Conservation (phyloP, 2,797 vertebrate species). For the Ptychobarbus kaznakovi region DNA sequence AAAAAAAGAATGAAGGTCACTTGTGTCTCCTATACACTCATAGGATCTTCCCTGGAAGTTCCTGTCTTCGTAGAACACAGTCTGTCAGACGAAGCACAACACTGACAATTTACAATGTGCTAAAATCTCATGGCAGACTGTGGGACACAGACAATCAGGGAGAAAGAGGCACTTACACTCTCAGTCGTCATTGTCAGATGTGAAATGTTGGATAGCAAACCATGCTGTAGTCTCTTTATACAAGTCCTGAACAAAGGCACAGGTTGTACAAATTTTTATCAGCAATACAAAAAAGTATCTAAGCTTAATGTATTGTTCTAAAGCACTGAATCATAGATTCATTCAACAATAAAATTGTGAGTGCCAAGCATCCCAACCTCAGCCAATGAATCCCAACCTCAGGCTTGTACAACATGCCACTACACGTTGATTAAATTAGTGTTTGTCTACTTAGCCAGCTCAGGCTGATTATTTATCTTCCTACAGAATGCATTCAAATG, state of each 20-base stretch:
- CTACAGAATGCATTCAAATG: neutral
- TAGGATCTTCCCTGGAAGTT: constrained; percentile 68
- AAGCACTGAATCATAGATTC: constrained; percentile 50
- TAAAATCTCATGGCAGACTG: neutral
- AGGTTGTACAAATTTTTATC: constrained; percentile 42
- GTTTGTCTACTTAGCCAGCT: neutral
- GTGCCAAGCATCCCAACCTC: constrained; percentile 29
- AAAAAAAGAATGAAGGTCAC: constrained; percentile 66
- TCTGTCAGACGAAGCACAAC: constrained; percentile 60
- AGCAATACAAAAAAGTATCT: constrained; percentile 49
- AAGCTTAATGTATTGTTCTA: constrained; percentile 52
- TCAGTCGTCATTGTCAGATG: constrained; percentile 38
- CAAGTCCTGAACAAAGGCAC: constrained; percentile 37
- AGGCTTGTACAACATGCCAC: constrained; percentile 20
- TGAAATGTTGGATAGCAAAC: constrained; percentile 36
- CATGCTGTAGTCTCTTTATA: constrained; percentile 46
- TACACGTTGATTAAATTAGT: neutral
- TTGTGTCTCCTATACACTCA: constrained; percentile 67
- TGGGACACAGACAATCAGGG: neutral
- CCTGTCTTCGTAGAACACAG: constrained; percentile 71
- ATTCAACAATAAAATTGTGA: constrained; percentile 50
- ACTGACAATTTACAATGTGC: constrained; percentile 8
- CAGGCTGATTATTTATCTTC: neutral
- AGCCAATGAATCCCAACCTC: constrained; percentile 12
- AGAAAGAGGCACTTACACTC: constrained; percentile 36